Evolutionary conservation across 2,888 invertebrate species (phyloP), one percentile per base, ranked within the genome.

Genomic region (Leucania comma): DNA sequence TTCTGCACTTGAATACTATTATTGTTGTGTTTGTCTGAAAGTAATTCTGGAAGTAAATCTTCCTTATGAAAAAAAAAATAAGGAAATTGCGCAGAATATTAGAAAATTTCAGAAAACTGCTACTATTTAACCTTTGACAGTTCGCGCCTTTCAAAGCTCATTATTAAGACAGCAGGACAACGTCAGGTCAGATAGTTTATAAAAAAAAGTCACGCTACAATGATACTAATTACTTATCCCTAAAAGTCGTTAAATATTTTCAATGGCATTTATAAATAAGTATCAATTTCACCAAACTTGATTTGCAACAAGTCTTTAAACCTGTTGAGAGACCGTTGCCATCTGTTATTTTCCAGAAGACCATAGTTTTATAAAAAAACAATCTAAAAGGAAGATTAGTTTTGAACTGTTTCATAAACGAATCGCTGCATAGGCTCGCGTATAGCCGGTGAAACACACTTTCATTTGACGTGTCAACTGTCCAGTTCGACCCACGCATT

Each of bases 401-500:
- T 32, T 60, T 29, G 24, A 12, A 48, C 38, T n/a, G 38, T 65
- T 58, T 48, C 8, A 46, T 58, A 26, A 32, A n/a, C 5, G 24
- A 68, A 75, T 46, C 24, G 20, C 24, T 32, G 48, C 32, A 48
- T 24, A 61, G 50, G 65, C 26, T 65, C 38, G 12, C 62, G 48
- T 42, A 46, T 8, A 54, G 48, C 35, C 46, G 35, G 71, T 65
- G 60, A 74, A 80, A 72, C 51, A 48, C 10, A 60, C 74, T 75
- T 85, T 81, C 73, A 73, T 83, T 71, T 62, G 61, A 57, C 63
- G 60, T 67, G 76, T 66, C 72, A 68, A 74, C 73, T 68, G 69
- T 75, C 70, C 73, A 79, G 67, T 80, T 58, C 61, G 9, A 58
- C 75, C 80, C 75, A 78, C 80, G 67, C 70, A 35, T 73, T 72